Base-by-base conservation (phyloP, 1,140 invertebrate species). In the Octopus bimaculoides region DNA sequence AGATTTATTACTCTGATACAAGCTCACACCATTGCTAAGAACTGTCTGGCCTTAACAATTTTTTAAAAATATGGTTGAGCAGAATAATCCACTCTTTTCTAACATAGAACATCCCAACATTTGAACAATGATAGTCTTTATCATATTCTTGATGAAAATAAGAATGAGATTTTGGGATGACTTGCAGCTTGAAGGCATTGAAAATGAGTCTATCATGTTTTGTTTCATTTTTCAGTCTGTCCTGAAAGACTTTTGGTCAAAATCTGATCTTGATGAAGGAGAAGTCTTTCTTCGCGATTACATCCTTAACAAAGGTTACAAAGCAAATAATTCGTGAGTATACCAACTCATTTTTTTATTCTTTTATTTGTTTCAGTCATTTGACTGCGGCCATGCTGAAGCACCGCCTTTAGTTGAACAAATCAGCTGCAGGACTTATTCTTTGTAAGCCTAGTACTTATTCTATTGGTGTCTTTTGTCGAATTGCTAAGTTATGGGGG, bases 201-300 rank as follows among this genome's bases (percentile, higher is more conserved):
- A 14, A 66, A 26, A 71, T 5, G 26, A 12, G 17, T 71, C 5
- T n/a, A 71, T 5, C 6, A n/a, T 71, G 1, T 71, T 56, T 78
- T 81, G 26, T 77, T 56, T 52, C 73, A 8, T 54, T 83, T 81
- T 84, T 17, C 81, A 91, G 83, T 93, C 94, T 86, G 93, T 93
- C 17, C 88, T 98, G 54, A 94, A 94, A 81, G 93, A 96, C 61
- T 95, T 94, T 89, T 98, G 97, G 97, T 94, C 91, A 54, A 82
- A 88, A 79, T 94, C 94, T 56, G 93, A 94, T 81, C 90, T 98
- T 41, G 93, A 95, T 87, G 91, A 94, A 82, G 93, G 93, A 77
- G 97, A 99, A 90, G 93, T 94, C 80, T 99, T 97, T 90, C 90
- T 99, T 1, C 92, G 95, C 75, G 97, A 99, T 91, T 99, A 96